phyloP scores from a whole-genome alignment of 2,113 vertebrate species.

The Ploceus nigricollis region DNA sequence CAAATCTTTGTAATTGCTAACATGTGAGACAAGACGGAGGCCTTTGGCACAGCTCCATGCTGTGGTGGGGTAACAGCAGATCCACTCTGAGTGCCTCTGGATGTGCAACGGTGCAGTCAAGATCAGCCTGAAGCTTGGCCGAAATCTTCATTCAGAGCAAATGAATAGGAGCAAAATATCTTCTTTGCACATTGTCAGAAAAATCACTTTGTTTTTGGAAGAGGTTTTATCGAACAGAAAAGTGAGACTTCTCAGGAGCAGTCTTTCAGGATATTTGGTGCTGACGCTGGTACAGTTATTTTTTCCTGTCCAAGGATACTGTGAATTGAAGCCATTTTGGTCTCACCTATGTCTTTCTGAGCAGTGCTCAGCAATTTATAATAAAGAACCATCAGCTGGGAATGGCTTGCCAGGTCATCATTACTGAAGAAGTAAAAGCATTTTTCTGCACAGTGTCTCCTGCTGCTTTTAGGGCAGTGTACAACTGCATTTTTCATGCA shows the following conservation, averaged over 20 bases:
- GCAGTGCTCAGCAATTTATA: neutral
- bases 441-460: constrained; percentile 1
- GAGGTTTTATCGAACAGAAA: neutral
- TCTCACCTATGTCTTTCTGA: neutral
- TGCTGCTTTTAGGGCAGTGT: constrained; percentile 8
- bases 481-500: neutral
- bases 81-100: neutral
- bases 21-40: rapidly evolving
- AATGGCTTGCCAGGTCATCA: neutral
- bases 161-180: neutral
- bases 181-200: constrained; percentile 15
- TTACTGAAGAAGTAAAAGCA: constrained; percentile 15
- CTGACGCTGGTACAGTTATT: neutral
- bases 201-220: neutral
- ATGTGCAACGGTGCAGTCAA: neutral
- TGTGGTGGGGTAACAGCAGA: neutral
- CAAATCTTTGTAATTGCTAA: neutral
- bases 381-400: neutral
- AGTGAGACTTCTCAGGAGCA: neutral
- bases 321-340: neutral
- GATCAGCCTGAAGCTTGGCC: neutral
- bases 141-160: neutral
- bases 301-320: neutral
- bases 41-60: neutral
- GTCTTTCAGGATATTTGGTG: neutral